Evolutionary conservation across 2,888 invertebrate species (phyloP).

Genomic region (Uloborus plumipes): DNA sequence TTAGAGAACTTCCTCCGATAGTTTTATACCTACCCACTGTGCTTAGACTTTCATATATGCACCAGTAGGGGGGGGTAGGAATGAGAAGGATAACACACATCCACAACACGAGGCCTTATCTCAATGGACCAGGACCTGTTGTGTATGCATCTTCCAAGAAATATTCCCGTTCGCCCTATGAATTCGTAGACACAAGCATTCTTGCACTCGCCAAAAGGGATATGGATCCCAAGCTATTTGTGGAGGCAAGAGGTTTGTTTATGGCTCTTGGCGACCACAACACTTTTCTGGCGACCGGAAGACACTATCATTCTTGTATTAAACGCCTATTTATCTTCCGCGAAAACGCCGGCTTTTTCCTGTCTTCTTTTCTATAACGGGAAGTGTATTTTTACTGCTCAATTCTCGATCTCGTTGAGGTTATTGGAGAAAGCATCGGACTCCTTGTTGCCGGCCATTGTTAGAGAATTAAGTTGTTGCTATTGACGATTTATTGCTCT

Average conservation of each 20-base stretch:
- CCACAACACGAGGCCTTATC: constrained; percentile 14
- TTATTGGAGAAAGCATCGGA: no score
- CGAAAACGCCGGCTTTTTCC: constrained; percentile 18
- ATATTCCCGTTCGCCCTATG: constrained; percentile 14
- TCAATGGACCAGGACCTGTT: constrained; percentile 23
- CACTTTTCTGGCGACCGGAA: constrained; percentile 48
- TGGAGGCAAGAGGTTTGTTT: constrained; percentile 30
- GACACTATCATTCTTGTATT: constrained; percentile 28
- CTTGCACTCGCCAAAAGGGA: constrained; percentile 24
- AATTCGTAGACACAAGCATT: constrained; percentile 13
- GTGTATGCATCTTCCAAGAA: constrained; percentile 30
- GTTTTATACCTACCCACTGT: no score
- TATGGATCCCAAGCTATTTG: constrained; percentile 48
- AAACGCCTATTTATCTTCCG: constrained; percentile 46
- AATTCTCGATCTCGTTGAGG: not conserved
- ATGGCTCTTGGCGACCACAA: constrained; percentile 44
- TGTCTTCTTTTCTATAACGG: constrained; percentile 20
- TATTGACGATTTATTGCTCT: no score
- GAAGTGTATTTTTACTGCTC: constrained; percentile 27
- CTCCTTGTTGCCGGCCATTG: no score
- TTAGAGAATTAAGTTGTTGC: no score
- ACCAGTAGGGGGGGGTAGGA: no score
- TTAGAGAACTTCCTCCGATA: no score
- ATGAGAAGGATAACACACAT: no score
- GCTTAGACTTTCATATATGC: no score